phyloP scores from a whole-genome alignment of 2,888 invertebrate genomes.

The Nomada fucata region DNA sequence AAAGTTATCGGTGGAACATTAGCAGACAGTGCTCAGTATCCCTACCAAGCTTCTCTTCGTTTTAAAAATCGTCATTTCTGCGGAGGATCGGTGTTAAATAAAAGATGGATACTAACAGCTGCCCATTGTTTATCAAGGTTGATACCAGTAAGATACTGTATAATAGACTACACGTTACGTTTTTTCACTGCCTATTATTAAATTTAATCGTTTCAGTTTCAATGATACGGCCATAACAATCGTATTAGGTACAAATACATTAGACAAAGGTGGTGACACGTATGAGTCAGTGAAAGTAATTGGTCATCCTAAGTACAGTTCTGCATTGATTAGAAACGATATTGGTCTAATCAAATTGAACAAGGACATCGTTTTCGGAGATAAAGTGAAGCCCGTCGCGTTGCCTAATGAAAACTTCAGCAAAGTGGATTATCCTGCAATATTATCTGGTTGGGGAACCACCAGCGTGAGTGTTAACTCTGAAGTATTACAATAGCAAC shows the following conservation, averaged over 20 bases:
- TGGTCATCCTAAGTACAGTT: constrained; percentile 76
- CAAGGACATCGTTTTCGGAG: constrained; percentile 76
- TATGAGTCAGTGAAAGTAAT: constrained; percentile 74
- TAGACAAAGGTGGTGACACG: constrained; percentile 78
- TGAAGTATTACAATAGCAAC: too few relatives aligned
- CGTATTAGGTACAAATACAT: constrained; percentile 78
- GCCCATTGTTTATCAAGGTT: constrained; percentile 87
- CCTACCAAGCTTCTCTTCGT: constrained; percentile 86
- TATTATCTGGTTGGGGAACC: constrained; percentile 82
- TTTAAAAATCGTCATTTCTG: constrained; percentile 86
- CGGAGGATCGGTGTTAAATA: constrained; percentile 86
- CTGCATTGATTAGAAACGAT: constrained; percentile 78
- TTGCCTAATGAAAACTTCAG: constrained; percentile 76
- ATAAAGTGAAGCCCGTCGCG: constrained; percentile 76
- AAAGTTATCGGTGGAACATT: constrained; percentile 85
- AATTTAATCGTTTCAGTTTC: constrained; percentile 69
- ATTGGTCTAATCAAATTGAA: constrained; percentile 79
- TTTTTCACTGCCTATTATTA: background rate
- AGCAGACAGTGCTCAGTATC: constrained; percentile 86
- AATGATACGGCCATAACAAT: constrained; percentile 77
- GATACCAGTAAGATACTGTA: background rate
- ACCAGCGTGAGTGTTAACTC: constrained; percentile 73
- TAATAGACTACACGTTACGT: background rate
- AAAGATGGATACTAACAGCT: constrained; percentile 86
- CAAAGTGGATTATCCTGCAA: constrained; percentile 77